Evolutionary conservation across 1,140 invertebrate genomes (phyloP), one percentile per base, ranked within the genome.

Genomic region (Drosophila yakuba): DNA sequence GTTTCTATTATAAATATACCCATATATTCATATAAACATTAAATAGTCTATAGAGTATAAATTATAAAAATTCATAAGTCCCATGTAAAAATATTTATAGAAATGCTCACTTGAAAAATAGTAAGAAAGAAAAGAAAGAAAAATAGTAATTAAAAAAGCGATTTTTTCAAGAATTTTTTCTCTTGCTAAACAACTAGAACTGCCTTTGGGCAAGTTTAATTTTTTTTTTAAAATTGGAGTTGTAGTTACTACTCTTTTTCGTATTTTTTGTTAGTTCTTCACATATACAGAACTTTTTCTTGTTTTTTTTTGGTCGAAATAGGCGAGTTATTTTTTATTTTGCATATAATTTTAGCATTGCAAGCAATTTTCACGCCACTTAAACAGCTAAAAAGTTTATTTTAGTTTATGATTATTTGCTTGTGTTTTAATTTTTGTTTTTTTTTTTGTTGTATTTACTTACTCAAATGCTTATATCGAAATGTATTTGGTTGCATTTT

Each of bases 381-480:
- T 82, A 68, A 85, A 82, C 62, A 54, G 44, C 72, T 81, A 75
- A 71, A 73, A 47, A 61, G 54, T 28, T 44, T 8, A 55, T 36
- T 32, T 78, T 58, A 48, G 45, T 51, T 68, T 17, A 23, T 44
- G 32, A 25, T 77, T 62, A 44, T 35, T 51, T 35, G 48, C 28
- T 50, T 32, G 8, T 32, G 32, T 32, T 32, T 32, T 32, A 8
- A 32, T 32, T 3, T 32, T 8, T 10, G 2, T 32, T 8, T 32
- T 32, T 8, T 32, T 10, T 32, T 32, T 10, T 32, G 7, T 32
- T 32, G 8, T 32, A 36, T 25, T 60, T 61, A 86, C 83, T 82
- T 78, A 88, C 82, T 86, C 79, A 76, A 76, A 82, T 75, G 66
- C 71, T 82, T 82, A 82, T 75, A 54, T 88, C 61, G 71, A 81